These are phyloP conservation scores for Ptilorrhoa leucosticta DNA, from an alignment of 2,113 vertebrate species.

Conservation along the genomic window DNA sequence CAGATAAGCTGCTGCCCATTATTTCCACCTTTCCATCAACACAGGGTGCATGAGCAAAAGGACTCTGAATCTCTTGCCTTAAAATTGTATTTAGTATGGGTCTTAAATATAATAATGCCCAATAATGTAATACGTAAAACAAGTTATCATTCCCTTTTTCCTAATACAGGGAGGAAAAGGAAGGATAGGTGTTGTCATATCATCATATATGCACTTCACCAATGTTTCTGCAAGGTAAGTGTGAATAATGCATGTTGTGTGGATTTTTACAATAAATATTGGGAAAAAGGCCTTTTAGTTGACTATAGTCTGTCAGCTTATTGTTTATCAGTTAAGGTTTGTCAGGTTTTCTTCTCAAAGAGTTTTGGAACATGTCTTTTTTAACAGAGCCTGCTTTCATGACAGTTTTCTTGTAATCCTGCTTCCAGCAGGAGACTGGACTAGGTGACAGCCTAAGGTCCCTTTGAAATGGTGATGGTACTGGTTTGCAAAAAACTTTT, in stretches of 20 bases:
- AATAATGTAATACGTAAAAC: neutral
- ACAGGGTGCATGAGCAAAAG: neutral
- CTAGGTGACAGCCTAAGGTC: neutral
- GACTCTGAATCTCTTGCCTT: neutral
- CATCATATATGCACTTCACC: conserved; percentile 94
- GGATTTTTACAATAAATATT: neutral
- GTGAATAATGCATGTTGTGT: neutral
- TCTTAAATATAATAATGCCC: neutral
- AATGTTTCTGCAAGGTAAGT: conserved; percentile 91
- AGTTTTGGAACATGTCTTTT: neutral
- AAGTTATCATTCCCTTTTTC: neutral
- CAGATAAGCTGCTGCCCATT: neutral
- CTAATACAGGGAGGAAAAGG: conserved; percentile 87
- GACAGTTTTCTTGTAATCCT: neutral
- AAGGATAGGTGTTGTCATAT: conserved; percentile 91
- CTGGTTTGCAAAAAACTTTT: neutral
- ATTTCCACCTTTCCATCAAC: neutral
- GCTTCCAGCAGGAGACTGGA: neutral
- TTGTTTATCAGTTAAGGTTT: neutral
- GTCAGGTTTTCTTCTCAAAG: neutral
- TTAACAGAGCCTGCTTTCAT: neutral
- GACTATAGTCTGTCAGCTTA: neutral
- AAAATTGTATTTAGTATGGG: neutral
- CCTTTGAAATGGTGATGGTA: neutral
- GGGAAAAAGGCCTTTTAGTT: neutral